These are phyloP conservation scores for Tricholaema leucomelas DNA, from an alignment of 2,113 vertebrate species.

Conservation along the genomic window DNA sequence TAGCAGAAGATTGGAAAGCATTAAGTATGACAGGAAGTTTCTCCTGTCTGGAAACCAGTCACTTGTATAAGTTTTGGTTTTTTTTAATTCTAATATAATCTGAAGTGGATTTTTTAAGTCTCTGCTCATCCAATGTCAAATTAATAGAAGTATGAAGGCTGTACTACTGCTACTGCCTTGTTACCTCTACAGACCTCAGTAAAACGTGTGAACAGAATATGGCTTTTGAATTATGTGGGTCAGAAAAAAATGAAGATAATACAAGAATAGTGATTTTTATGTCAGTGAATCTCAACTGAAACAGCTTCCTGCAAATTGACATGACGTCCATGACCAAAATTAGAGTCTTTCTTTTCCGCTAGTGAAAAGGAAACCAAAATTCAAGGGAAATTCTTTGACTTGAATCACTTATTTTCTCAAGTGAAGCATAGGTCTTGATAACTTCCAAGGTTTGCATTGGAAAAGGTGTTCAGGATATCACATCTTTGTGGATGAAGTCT, in stretches of 20 bases:
- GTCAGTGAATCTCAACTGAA: neutral
- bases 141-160: neutral
- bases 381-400: neutral
- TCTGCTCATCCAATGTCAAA: neutral
- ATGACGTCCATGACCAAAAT: neutral
- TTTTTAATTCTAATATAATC: neutral
- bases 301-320: neutral
- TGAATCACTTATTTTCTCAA: neutral
- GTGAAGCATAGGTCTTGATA: neutral
- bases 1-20: neutral
- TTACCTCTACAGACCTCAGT: neutral
- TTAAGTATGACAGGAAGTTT: neutral
- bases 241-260: neutral
- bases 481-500: fast-evolving
- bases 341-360: neutral
- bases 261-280: neutral
- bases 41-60: neutral
- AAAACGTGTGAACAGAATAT: neutral
- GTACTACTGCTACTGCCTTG: neutral
- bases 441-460: neutral
- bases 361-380: neutral
- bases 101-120: neutral
- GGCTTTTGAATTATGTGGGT: neutral
- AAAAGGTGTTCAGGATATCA: neutral
- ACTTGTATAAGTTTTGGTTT: neutral